Base-by-base conservation (phyloP, 2,113 vertebrate species). In the Spilogale gracilis region DNA sequence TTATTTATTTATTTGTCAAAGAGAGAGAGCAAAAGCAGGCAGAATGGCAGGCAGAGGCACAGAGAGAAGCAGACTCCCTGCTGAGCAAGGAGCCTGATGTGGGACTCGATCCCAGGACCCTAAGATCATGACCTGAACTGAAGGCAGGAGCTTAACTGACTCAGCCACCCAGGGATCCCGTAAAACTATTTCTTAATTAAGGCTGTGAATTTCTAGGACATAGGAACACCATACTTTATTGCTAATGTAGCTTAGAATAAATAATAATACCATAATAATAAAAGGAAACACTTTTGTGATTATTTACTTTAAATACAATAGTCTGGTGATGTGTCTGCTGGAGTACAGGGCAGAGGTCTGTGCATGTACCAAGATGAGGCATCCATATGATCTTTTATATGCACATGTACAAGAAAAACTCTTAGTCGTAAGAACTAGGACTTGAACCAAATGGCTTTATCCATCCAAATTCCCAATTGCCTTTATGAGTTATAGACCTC, bases 121-220 rank as follows among this genome's bases (percentile, higher is more conserved):
- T 38, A 2, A 38, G 38, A 38, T 38, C 38, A 38, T 38, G 38
- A 38, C 38, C 38, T 38, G 38, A 38, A 38, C 38, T 38, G 38
- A 38, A 38, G 38, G 38, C 38, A 38, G 38, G 38, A 38, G 38
- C 38, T 38, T 38, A 38, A 38, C 38, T 38, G 38, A 38, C 38
- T 38, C 38, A 38, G 38, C 38, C 38, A 38, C 38, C 38, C 38
- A 38, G 38, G 38, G 38, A 38, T 38, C 38, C 38, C 38, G 27
- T 32, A 27, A 67, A 71, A 45, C 45, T 50, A 50, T 89, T 83
- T 96, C 30, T 69, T 94, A 91, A 93, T 95, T 82, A 94, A 96
- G 69, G n/a, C 56, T 43, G 1, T 74, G 14, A 61, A 84, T 94
- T 88, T 69, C 61, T 80, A 25, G 17, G 71, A 96, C 73, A 63